Evolutionary conservation across 1,140 invertebrate genomes (phyloP).

Genomic region (Adelges cooleyi): DNA sequence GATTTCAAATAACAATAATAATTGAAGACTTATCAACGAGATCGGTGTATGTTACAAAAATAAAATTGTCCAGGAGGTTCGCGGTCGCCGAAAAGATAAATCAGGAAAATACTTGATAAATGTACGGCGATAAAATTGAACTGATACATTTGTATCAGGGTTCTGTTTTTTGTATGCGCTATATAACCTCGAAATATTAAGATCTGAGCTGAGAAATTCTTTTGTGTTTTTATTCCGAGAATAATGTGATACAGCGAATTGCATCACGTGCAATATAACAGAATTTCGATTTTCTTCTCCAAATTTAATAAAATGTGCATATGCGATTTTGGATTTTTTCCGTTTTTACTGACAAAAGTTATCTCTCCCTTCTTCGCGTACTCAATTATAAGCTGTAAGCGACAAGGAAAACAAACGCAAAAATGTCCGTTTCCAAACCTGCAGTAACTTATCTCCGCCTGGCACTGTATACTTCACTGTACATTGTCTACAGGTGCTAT

Average conservation of each 20-base stretch:
- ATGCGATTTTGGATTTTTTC: constrained; percentile 4
- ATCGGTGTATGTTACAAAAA: too few relatives aligned
- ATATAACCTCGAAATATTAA: not conserved
- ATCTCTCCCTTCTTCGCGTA: not conserved
- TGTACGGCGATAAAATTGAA: not conserved
- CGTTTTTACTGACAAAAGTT: not conserved
- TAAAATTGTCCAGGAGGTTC: too few relatives aligned
- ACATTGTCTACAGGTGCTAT: constrained; percentile 1
- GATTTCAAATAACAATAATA: too few relatives aligned
- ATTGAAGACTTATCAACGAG: too few relatives aligned
- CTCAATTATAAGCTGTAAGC: not conserved
- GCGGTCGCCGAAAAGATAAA: not conserved
- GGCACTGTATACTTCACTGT: not conserved
- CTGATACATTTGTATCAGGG: not conserved
- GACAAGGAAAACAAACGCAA: not conserved
- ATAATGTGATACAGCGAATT: constrained; percentile 8
- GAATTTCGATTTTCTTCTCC: not conserved
- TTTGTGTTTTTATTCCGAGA: not conserved
- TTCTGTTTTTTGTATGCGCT: not conserved
- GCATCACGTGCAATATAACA: constrained; percentile 8
- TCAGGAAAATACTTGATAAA: not conserved
- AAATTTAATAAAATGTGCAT: not conserved
- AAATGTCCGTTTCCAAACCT: not conserved
- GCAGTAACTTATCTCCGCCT: not conserved
- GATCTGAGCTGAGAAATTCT: constrained; percentile 7